A percentile compares a stretch with the other conserved stretches of the same genome.
Conservation (phyloP, 2,888 invertebrate genomes). For the Sipha maydis region DNA sequence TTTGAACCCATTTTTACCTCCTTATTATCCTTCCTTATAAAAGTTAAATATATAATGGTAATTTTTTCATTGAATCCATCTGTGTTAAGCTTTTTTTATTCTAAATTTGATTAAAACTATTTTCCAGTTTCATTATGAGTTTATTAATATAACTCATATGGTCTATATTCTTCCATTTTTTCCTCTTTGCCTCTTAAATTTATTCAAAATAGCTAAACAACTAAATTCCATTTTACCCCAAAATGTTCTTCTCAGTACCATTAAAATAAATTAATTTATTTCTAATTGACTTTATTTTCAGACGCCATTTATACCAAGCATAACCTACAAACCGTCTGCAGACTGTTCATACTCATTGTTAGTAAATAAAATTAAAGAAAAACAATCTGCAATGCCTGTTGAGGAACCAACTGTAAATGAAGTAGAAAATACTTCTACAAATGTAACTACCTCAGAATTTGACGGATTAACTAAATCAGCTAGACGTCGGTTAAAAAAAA, state of each 20-base stretch:
- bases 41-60: background rate
- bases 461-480: constrained; percentile 63
- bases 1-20: constrained; percentile 4
- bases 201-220: constrained; percentile 63
- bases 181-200: background rate
- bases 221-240: constrained; percentile 86
- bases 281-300: constrained; percentile 66
- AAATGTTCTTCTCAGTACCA: constrained; percentile 85
- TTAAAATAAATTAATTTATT: constrained; percentile 49
- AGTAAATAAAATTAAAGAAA: constrained; percentile 85
- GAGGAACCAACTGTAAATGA: constrained; percentile 34
- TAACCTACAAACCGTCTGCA: constrained; percentile 83
- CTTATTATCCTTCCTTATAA: background rate
- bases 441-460: constrained; percentile 42
- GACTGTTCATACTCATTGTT: constrained; percentile 90
- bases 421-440: constrained; percentile 11
- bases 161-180: background rate
- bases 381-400: constrained; percentile 66
- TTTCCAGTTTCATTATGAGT: background rate
- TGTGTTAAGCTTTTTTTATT: background rate
- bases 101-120: background rate
- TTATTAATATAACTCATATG: background rate
- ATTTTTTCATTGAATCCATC: background rate
- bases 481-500: constrained; percentile 60
- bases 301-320: constrained; percentile 74